Percentiles rank a stretch among this genome's conserved stretches.
phyloP scores from a whole-genome alignment of 2,797 vertebrate genomes.

The Anableps anableps region DNA sequence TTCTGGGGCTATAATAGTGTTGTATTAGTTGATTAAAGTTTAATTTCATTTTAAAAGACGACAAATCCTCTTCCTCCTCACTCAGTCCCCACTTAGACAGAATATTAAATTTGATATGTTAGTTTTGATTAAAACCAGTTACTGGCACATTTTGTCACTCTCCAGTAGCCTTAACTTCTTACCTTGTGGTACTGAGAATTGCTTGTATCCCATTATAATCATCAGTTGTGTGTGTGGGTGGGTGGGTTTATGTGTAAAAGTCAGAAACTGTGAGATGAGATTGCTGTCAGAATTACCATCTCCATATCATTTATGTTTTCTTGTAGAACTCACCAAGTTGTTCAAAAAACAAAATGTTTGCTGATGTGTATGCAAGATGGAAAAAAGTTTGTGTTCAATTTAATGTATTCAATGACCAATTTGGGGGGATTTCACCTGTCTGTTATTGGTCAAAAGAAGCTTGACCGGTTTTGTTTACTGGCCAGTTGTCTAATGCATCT shows the following conservation, averaged over 20 bases:
- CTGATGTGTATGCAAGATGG: neutral
- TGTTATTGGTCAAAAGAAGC: no score
- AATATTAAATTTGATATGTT: constrained; percentile 54
- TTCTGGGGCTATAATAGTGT: constrained; percentile 11
- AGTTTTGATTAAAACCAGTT: constrained; percentile 76
- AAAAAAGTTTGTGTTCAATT: no score
- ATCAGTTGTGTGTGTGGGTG: constrained; percentile 25
- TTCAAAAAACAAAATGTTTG: neutral
- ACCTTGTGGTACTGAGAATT: constrained; percentile 38
- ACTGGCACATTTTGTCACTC: constrained; percentile 72
- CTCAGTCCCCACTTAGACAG: constrained; percentile 34
- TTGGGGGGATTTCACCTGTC: no score
- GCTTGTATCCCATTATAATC: constrained; percentile 75
- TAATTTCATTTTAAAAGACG: neutral
- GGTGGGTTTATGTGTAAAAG: constrained; percentile 23
- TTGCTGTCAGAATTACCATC: neutral
- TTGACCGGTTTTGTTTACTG: neutral
- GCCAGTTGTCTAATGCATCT: neutral
- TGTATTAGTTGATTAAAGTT: constrained; percentile 26
- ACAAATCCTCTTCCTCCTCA: constrained; percentile 16
- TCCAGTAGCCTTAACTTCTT: constrained; percentile 70
- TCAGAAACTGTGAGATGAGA: neutral
- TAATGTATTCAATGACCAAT: no score
- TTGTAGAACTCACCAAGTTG: neutral
- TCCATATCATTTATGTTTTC: neutral